Conservation (phyloP, 2,888 invertebrate species). For the Archips crataeganus region DNA sequence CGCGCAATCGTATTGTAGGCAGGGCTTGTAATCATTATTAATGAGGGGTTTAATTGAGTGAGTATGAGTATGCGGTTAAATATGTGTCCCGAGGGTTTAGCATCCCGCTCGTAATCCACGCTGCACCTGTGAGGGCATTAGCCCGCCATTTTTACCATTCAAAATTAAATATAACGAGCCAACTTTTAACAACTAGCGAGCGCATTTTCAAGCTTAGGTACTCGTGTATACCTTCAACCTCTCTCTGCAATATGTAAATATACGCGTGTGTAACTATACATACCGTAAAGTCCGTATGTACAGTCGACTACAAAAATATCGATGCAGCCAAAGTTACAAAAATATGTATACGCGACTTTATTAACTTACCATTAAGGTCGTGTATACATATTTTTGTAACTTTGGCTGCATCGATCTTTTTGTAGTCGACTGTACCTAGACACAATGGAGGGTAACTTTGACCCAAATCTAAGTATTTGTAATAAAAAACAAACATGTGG, state of each 20-base stretch:
- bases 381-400: too few species aligned
- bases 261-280: neutral
- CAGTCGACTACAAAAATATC: too few species aligned
- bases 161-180: slow-evolving; percentile 18
- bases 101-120: slow-evolving; percentile 24
- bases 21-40: slow-evolving; percentile 56
- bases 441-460: too few species aligned
- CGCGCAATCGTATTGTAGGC: slow-evolving; percentile 29
- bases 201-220: neutral
- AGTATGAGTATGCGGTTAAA: slow-evolving; percentile 47
- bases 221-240: neutral
- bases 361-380: too few species aligned
- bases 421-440: too few species aligned
- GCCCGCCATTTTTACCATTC: slow-evolving; percentile 19
- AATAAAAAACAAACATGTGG: too few species aligned
- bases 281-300: neutral
- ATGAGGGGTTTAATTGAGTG: slow-evolving; percentile 61
- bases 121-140: slow-evolving; percentile 31
- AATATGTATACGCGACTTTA: too few species aligned
- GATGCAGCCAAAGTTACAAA: too few species aligned
- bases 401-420: too few species aligned
- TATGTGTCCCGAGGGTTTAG: slow-evolving; percentile 36
- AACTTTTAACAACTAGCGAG: slow-evolving; percentile 16
- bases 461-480: too few species aligned
- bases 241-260: neutral